Evolutionary conservation across 2,888 invertebrate genomes (phyloP), one percentile per base, ranked within the genome.

Genomic region (Phragmatobia fuliginosa): DNA sequence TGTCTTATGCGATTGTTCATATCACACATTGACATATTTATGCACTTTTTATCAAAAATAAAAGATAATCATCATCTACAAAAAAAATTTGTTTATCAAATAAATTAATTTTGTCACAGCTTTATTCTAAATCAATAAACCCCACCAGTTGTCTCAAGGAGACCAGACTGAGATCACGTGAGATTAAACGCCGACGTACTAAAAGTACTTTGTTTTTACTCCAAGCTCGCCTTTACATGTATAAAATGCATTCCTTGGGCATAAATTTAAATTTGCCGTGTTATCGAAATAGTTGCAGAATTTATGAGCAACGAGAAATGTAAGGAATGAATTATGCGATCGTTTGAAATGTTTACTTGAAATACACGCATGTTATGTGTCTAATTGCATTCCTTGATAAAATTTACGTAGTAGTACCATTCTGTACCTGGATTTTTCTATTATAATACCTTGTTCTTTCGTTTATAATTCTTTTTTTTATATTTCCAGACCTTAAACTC

Each of bases 271-370:
- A 93, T 93, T 93, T 91, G 88, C 88, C 83, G 85, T 88, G 89
- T 91, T 94, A 94, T 94, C 94, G 89, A 93, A 94, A 93, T 93
- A 91, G 91, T 92, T 90, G 88, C 85, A 85, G 87, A 91, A 92
- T 92, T 93, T 93, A 93, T 91, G 91, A 88, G 85, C 87, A 76
- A 78, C 83, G 84, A 86, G 90, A 86, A 90, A 90, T 90, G 89
- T 89, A 83, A 83, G 83, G 89, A 87, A 91, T 92, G 89, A 91
- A 84, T 85, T 89, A 91, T 90, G 85, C 79, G 85, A 82, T 80
- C 80, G 83, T 77, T 85, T 81, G 83, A 85, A 88, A 88, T 87
- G 87, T 86, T 87, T 83, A 76, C 82, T 80, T 68, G 70, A 79
- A 82, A 81, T 80, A 85, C 82, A 86, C 84, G 87, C 86, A 87